Percentiles rank a stretch among this genome's conserved stretches.
These are phyloP conservation scores for zebrafish (Danio rerio) DNA, from an alignment of 2,113 vertebrate genomes.

Conservation along the genomic window DNA sequence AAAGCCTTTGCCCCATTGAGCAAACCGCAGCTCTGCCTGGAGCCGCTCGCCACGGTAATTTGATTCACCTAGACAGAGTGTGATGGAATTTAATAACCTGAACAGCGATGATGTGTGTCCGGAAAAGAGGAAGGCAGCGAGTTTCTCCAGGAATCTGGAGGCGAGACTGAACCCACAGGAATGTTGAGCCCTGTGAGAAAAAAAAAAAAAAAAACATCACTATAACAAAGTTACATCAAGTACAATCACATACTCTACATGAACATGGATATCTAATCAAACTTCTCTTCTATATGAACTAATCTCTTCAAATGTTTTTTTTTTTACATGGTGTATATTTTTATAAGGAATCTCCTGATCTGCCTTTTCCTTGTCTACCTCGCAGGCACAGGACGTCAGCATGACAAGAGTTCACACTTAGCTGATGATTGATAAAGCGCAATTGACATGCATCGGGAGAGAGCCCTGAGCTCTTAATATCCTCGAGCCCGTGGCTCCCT, in stretches of 20 bases:
- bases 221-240: constrained; percentile 2
- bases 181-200: constrained; percentile 34
- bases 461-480: too few relatives aligned
- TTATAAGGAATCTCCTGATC: too few relatives aligned
- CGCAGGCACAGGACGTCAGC: too few relatives aligned
- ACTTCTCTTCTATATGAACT: too few relatives aligned
- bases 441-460: too few relatives aligned
- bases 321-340: too few relatives aligned
- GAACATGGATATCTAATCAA: background rate
- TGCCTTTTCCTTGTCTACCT: too few relatives aligned
- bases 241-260: constrained; percentile 10
- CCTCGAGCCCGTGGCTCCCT: too few relatives aligned
- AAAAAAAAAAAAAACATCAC: background rate
- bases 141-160: constrained; percentile 36
- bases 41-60: constrained; percentile 44
- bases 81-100: constrained; percentile 61
- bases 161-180: constrained; percentile 50
- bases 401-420: too few relatives aligned
- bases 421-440: too few relatives aligned
- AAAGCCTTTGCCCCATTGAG: constrained; percentile 29
- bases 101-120: constrained; percentile 44
- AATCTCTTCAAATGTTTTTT: too few relatives aligned
- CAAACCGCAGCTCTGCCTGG: constrained; percentile 25
- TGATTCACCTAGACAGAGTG: constrained; percentile 54
- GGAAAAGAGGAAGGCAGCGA: constrained; percentile 41